Base-by-base conservation (phyloP, 2,113 vertebrate genomes). In the Pachyramphus minor region DNA sequence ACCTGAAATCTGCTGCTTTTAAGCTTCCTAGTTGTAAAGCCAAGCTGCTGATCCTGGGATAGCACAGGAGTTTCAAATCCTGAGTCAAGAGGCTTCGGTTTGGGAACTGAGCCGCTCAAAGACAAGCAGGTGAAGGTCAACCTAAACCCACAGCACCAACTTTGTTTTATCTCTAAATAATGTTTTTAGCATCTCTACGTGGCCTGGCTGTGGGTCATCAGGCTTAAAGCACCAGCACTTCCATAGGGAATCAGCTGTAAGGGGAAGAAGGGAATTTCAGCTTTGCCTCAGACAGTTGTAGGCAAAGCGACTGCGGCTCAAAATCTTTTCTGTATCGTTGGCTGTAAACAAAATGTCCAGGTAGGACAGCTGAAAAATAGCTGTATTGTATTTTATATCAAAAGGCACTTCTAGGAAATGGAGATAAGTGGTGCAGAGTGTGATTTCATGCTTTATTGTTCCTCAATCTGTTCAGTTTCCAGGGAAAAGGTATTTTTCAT, bases 371-470 rank as follows among this genome's bases (percentile, higher is more conserved):
- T 89, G 89, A 80, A 72, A 68, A 84, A 72, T 63, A 30, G 22
- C 56, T 77, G 33, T 39, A 22, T 41, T 78, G 87, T 66, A 3
- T 83, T 80, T 77, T 72, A 25, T 63, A 75, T 64, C 86, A 56
- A 84, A 89, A 88, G 14, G 66, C 2, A 3, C 25, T 63, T 67
- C 37, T 52, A 71, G 85, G 78, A 49, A 60, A n/a, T 6, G 47
- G 45, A 47, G 50, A 42, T 59, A 35, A 68, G 79, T 24, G 78
- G 81, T 84, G 33, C 42, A 14, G 55, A 12, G 84, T 59, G 89
- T 66, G 86, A 93, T 90, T 96, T 90, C 89, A 78, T 45, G 73
- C 80, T 78, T 92, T 94, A 30, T 72, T 92, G 76, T 90, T 21
- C 84, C 76, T 87, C 86, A 84, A 8, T 42, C 86, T 88, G 94